A percentile compares a stretch with the other conserved stretches of the same genome.
These are phyloP conservation scores for Caenorhabditis macrosperma DNA, from an alignment of 2,888 invertebrate genomes.

Conservation along the genomic window DNA sequence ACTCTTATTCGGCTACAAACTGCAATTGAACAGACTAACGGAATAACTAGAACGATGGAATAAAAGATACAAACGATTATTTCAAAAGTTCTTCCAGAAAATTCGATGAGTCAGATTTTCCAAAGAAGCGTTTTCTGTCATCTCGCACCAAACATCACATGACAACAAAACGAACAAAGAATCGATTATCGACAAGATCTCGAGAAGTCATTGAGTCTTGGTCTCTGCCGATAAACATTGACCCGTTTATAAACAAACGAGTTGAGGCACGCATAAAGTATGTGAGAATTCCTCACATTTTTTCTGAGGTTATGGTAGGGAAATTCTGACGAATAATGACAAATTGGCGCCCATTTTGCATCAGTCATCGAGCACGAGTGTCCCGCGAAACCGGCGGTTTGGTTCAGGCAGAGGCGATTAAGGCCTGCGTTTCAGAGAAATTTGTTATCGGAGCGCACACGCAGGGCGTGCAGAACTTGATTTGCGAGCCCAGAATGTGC, in stretches of 20 bases:
- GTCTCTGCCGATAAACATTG: slow-evolving; percentile 33
- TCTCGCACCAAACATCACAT: slow-evolving; percentile 20
- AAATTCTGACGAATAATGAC: slow-evolving; percentile 12
- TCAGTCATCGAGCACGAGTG: slow-evolving; percentile 16
- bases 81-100: background rate
- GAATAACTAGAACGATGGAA: background rate
- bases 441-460: slow-evolving; percentile 36
- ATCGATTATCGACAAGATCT: slow-evolving; percentile 32
- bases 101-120: background rate
- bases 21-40: background rate
- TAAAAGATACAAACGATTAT: background rate
- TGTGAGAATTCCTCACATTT: slow-evolving; percentile 30
- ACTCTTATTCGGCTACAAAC: too few relatives aligned
- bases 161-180: slow-evolving; percentile 1
- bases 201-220: slow-evolving; percentile 8
- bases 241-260: slow-evolving; percentile 45
- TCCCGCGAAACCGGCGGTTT: slow-evolving; percentile 17
- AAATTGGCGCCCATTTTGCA: slow-evolving; percentile 14
- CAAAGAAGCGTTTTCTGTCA: background rate
- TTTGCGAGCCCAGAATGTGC: slow-evolving; percentile 46
- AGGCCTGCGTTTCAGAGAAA: slow-evolving; percentile 44
- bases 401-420: slow-evolving; percentile 47
- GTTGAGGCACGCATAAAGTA: slow-evolving; percentile 16
- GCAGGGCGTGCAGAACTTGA: slow-evolving; percentile 46
- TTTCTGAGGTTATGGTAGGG: background rate